A percentile compares a stretch with the other conserved stretches of the same genome.
phyloP scores from a whole-genome alignment of 2,888 invertebrate species.

The Lepeophtheirus nordmannii region DNA sequence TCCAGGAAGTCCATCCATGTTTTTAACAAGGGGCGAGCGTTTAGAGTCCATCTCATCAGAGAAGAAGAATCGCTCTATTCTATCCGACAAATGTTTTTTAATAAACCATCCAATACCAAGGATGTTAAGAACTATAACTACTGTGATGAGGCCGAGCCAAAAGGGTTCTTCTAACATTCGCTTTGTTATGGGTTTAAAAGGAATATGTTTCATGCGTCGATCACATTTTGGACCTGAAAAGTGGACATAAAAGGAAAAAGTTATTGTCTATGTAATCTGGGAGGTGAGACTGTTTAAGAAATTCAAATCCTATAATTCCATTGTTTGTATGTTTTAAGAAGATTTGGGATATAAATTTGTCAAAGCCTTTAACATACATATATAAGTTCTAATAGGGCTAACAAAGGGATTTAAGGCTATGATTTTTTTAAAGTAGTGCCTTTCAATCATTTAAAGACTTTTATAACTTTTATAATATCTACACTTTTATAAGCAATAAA shows the following conservation, averaged over 20 bases:
- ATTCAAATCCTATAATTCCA: too few relatives aligned
- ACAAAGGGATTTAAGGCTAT: too few relatives aligned
- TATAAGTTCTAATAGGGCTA: too few relatives aligned
- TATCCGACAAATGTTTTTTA: constrained; percentile 68
- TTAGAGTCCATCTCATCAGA: neutral
- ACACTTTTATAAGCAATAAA: too few relatives aligned
- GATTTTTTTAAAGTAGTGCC: too few relatives aligned
- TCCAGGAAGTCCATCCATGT: neutral
- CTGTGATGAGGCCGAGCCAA: constrained; percentile 72
- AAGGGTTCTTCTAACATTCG: constrained; percentile 73
- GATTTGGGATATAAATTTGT: neutral
- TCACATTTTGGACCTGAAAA: constrained; percentile 47
- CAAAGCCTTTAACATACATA: too few relatives aligned
- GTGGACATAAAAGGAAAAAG: constrained; percentile 24
- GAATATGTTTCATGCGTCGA: constrained; percentile 49
- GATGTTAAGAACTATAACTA: constrained; percentile 57
- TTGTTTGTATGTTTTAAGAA: too few relatives aligned
- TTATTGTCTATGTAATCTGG: neutral
- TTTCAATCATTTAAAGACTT: too few relatives aligned
- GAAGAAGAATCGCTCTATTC: constrained; percentile 62
- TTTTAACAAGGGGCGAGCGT: neutral
- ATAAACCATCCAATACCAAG: constrained; percentile 69
- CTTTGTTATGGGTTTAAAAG: constrained; percentile 55
- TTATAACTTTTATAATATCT: too few relatives aligned
- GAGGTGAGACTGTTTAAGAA: neutral